Percentiles rank a stretch among this genome's conserved stretches.
These are phyloP conservation scores for Polia nebulosa DNA, from an alignment of 2,888 invertebrate species.

Conservation along the genomic window DNA sequence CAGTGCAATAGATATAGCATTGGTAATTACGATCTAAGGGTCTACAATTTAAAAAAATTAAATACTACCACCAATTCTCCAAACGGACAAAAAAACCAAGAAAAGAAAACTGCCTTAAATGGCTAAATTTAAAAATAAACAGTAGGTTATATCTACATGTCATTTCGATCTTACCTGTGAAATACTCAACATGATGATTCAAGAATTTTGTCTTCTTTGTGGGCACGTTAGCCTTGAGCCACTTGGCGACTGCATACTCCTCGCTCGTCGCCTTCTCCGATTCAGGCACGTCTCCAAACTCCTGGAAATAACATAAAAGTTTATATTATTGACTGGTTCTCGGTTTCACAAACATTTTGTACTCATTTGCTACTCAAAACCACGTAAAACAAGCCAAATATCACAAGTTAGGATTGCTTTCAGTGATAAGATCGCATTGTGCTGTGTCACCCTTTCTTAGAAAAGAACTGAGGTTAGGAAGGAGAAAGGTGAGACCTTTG, in stretches of 20 bases:
- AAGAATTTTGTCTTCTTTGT: slow-evolving; percentile 99
- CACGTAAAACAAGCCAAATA: background rate
- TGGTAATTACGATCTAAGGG: too few relatives aligned
- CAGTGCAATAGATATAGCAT: background rate
- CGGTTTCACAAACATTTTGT: background rate
- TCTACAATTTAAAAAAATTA: too few relatives aligned
- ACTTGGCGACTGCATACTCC: slow-evolving; percentile 98
- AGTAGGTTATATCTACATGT: too few relatives aligned
- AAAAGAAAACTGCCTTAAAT: too few relatives aligned
- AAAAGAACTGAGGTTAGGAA: too few relatives aligned
- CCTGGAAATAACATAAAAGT: slow-evolving; percentile 72
- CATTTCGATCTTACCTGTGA: slow-evolving; percentile 93
- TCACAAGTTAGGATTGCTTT: background rate
- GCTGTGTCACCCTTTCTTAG: background rate
- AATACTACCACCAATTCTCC: too few relatives aligned
- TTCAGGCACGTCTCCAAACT: slow-evolving; percentile 83
- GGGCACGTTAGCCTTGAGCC: slow-evolving; percentile 98
- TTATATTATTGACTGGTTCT: background rate
- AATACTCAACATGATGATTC: slow-evolving; percentile 99
- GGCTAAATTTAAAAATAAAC: too few relatives aligned
- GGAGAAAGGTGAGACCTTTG: too few relatives aligned
- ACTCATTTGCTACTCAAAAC: background rate
- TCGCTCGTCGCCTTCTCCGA: slow-evolving; percentile 96
- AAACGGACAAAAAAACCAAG: too few relatives aligned
- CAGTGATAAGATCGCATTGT: background rate